Evolutionary conservation across 2,888 invertebrate genomes (phyloP).

Genomic region (Drosophila paracracens): DNA sequence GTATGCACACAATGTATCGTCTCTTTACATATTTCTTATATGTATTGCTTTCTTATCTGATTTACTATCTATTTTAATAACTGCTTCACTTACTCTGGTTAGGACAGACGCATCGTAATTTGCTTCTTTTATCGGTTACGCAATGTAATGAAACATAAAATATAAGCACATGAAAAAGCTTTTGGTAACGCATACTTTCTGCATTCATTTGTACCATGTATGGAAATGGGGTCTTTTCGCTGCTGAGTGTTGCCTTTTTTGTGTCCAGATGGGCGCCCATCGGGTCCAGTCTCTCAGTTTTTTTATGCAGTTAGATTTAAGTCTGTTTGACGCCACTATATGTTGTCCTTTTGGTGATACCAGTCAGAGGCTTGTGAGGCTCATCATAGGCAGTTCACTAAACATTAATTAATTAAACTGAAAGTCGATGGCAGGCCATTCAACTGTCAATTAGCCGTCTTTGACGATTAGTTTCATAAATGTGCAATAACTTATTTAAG

Average conservation of each 20-base stretch:
- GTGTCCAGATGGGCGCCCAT: neutral
- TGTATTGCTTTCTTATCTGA: neutral
- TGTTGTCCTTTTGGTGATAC: too few relatives aligned
- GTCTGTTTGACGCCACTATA: too few relatives aligned
- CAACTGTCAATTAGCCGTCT: conserved; percentile 60
- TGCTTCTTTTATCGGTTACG: neutral
- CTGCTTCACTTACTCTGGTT: neutral
- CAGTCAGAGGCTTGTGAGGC: neutral
- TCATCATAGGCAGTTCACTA: neutral
- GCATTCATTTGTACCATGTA: neutral
- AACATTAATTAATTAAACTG: conserved; percentile 51
- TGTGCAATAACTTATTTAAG: conserved; percentile 60
- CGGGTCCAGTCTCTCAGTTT: neutral
- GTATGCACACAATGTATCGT: neutral
- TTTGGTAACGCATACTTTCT: neutral
- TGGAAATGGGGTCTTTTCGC: neutral
- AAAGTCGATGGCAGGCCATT: conserved; percentile 67
- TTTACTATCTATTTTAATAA: neutral
- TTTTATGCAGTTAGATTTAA: too few relatives aligned
- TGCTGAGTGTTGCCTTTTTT: too few relatives aligned
- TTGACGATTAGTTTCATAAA: conserved; percentile 59
- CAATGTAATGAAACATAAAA: neutral
- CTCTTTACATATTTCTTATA: neutral
- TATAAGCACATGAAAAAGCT: neutral
- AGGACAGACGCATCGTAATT: neutral